A percentile compares a stretch with the other conserved stretches of the same genome.
phyloP scores from a whole-genome alignment of 2,888 invertebrate species.

The Megamerina dolium region DNA sequence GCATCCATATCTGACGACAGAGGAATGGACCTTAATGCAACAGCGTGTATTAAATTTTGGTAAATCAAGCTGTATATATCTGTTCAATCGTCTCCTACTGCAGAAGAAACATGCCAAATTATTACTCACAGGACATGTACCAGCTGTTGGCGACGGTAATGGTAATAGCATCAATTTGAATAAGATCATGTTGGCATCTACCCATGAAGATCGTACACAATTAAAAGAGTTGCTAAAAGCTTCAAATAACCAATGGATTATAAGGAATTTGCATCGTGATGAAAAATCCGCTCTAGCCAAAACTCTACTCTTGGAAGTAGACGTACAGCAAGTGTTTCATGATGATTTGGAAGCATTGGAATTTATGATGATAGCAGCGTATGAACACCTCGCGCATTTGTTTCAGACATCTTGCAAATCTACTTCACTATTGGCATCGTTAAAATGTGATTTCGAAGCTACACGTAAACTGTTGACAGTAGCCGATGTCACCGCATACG shows the following conservation, averaged over 20 bases:
- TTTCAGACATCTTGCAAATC: conserved; percentile 23
- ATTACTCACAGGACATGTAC: conserved; percentile 17
- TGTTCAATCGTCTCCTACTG: conserved; percentile 35
- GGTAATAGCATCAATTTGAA: conserved; percentile 18
- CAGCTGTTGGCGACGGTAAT: conserved; percentile 7
- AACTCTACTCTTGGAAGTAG: conserved; percentile 16
- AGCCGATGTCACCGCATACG: conserved; percentile 13
- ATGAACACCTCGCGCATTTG: conserved; percentile 23
- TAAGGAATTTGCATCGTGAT: conserved; percentile 25
- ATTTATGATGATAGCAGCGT: conserved; percentile 27
- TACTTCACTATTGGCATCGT: conserved; percentile 24
- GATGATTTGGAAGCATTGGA: conserved; percentile 36
- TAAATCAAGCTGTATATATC: conserved; percentile 35
- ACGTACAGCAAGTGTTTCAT: conserved; percentile 9
- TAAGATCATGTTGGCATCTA: conserved; percentile 21
- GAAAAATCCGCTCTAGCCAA: conserved; percentile 32
- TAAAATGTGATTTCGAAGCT: conserved; percentile 22
- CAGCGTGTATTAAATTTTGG: conserved; percentile 48
- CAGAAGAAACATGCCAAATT: conserved; percentile 30
- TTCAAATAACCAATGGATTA: conserved; percentile 25
- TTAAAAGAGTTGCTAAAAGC: conserved; percentile 20
- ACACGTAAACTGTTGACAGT: conserved; percentile 16
- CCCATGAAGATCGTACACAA: conserved; percentile 23
- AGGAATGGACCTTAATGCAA: conserved; percentile 43
- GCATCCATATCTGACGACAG: conserved; percentile 32